phyloP scores from a whole-genome alignment of 2,113 vertebrate genomes.

The Chionodraco myersi region DNA sequence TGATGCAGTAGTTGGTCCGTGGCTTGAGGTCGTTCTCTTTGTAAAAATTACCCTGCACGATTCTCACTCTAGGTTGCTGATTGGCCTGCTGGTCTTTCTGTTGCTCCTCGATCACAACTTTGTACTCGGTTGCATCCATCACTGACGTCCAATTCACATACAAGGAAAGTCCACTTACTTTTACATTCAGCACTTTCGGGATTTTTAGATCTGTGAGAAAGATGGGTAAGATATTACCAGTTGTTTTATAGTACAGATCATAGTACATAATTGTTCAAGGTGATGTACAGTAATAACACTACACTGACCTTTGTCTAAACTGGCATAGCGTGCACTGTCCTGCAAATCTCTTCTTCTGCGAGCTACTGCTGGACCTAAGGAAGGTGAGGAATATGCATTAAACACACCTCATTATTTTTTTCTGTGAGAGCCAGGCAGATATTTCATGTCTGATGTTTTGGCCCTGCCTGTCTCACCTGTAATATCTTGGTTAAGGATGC shows the following conservation, averaged over 20 bases:
- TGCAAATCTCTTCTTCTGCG: constrained; percentile 74
- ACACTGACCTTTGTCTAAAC: constrained; percentile 39
- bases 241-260: not conserved
- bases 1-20: constrained; percentile 73
- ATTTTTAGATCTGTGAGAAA: constrained; percentile 60
- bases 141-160: constrained; percentile 73
- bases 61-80: constrained; percentile 8
- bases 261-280: not conserved
- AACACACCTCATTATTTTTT: not conserved
- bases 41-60: constrained; percentile 42
- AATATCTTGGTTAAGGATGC: constrained; percentile 53
- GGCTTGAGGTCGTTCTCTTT: constrained; percentile 67
- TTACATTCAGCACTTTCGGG: constrained; percentile 72
- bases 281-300: not conserved
- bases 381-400: not conserved
- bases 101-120: constrained; percentile 62
- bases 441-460: not conserved
- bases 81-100: not conserved
- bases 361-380: constrained; percentile 31
- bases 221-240: not conserved
- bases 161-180: constrained; percentile 64
- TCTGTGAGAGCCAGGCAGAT: not conserved
- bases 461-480: constrained; percentile 58
- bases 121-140: constrained; percentile 62
- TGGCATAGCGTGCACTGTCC: not conserved